Evolutionary conservation across 2,888 invertebrate species (phyloP).

Genomic region (Phortica magna): DNA sequence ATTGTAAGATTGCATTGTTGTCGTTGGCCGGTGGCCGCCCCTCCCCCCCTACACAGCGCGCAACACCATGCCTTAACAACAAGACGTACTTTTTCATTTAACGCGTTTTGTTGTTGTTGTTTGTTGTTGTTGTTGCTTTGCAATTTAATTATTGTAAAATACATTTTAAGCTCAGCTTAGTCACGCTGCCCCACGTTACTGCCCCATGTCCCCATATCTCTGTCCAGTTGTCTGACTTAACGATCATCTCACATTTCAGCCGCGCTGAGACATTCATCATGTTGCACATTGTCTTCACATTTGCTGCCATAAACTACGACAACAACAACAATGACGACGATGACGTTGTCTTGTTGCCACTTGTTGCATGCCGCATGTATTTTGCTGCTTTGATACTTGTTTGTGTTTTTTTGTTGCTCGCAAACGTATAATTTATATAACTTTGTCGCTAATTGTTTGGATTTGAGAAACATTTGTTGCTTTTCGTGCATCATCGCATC

Average conservation of each 20-base stretch:
- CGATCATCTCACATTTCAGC: not conserved
- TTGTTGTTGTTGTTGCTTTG: not conserved
- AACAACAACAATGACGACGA: not conserved
- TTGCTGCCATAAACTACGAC: not conserved
- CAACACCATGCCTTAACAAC: not conserved
- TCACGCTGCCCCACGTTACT: no score
- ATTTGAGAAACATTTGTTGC: conserved; percentile 6
- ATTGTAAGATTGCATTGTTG: not conserved
- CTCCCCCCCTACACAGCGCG: not conserved
- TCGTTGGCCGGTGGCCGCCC: not conserved
- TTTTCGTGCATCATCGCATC: not conserved
- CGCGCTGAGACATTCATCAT: not conserved
- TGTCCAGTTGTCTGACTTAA: no score
- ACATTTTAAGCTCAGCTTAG: not conserved
- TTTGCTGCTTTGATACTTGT: not conserved
- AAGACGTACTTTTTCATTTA: not conserved
- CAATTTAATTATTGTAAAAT: conserved; percentile 29
- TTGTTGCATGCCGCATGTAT: not conserved
- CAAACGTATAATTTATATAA: conserved; percentile 12
- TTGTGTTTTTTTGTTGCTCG: not conserved
- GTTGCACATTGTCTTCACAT: not conserved
- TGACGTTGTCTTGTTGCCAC: not conserved
- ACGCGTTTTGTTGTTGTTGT: not conserved
- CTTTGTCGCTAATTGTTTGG: conserved; percentile 18
- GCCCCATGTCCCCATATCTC: no score